Base-by-base conservation (phyloP, 1,140 invertebrate species). In the Monomorium pharaonis region DNA sequence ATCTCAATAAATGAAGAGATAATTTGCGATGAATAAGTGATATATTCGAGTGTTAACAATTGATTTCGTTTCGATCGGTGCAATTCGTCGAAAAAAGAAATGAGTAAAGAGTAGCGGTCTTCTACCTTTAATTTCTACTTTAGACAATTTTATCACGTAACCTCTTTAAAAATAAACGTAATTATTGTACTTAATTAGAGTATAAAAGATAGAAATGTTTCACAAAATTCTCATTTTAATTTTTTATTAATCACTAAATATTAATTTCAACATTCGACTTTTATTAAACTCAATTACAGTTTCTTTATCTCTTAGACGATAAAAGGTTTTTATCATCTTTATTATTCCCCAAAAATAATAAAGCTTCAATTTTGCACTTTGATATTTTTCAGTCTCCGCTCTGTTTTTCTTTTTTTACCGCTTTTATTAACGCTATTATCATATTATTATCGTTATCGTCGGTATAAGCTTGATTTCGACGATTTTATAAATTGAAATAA, bases 1-100 rank as follows among this genome's bases (percentile, higher is more conserved):
- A 51, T 30, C 42, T 83, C 60, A 74, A 72, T 83, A 74, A 83
- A 83, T 44, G 9, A 72, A 65, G 37, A 72, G 2, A 16, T 58
- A n/a, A 74, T 74, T 83, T 37, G n/a, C 10, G 14, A 83, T 83
- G 18, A 72, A 74, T 74, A 83, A 74, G 14, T 7, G 4, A 47
- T 74, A 24, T 7, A 47, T 54, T 44, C 9, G 37, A 58, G 58
- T 58, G 7, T 70, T 81, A 70, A 80, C 18, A 70, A 81, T 70
- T 56, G 51, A 81, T 72, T 27, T 1, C 7, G 12, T 7, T 81
- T 81, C 33, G 65, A 70, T 81, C 33, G 49, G 7, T 1, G 7
- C 14, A 21, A 42, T 69, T 80, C 47, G 16, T 12, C 16, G 63
- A 51, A 44, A 7, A 42, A 27, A 42, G 10, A 6, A 2, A 56